A percentile compares a stretch with the other conserved stretches of the same genome.
Conservation (phyloP, 2,888 invertebrate genomes). For the Drosophila tanythrix region DNA sequence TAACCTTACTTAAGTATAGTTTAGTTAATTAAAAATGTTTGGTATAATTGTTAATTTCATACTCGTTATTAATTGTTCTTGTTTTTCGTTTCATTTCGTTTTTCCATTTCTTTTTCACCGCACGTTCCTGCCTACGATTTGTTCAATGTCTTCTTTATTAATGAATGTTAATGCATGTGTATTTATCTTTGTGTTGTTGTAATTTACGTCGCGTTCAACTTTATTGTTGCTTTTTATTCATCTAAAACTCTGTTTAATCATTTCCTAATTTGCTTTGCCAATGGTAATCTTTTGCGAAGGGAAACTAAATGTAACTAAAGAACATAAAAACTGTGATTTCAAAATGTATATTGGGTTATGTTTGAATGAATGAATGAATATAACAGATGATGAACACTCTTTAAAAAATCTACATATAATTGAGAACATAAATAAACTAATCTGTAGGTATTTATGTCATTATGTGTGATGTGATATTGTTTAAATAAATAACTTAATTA, state of each 20-base stretch:
- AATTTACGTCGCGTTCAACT: conserved; percentile 65
- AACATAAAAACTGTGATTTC: neutral
- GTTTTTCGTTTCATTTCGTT: conserved; percentile 40
- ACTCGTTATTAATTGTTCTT: conserved; percentile 66
- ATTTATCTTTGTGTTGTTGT: conserved; percentile 69
- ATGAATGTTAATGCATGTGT: conserved; percentile 64
- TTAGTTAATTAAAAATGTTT: conserved; percentile 75
- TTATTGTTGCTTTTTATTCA: conserved; percentile 33
- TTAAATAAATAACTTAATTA: conserved; percentile 12
- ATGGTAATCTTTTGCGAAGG: conserved; percentile 27
- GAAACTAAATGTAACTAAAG: conserved; percentile 31
- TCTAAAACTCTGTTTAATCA: conserved; percentile 44
- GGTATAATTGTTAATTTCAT: conserved; percentile 70
- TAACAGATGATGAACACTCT: neutral
- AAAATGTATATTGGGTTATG: neutral
- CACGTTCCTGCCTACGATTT: conserved; percentile 85
- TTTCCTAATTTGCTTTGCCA: conserved; percentile 28
- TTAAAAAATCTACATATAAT: neutral
- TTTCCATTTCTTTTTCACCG: conserved; percentile 80
- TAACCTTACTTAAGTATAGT: conserved; percentile 68
- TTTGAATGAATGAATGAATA: neutral
- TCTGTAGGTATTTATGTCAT: neutral
- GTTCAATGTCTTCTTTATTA: conserved; percentile 80
- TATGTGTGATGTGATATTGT: conserved; percentile 12
- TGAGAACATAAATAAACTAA: neutral